phyloP scores from a whole-genome alignment of 2,888 invertebrate species.

The Lepidochitona cinerea region DNA sequence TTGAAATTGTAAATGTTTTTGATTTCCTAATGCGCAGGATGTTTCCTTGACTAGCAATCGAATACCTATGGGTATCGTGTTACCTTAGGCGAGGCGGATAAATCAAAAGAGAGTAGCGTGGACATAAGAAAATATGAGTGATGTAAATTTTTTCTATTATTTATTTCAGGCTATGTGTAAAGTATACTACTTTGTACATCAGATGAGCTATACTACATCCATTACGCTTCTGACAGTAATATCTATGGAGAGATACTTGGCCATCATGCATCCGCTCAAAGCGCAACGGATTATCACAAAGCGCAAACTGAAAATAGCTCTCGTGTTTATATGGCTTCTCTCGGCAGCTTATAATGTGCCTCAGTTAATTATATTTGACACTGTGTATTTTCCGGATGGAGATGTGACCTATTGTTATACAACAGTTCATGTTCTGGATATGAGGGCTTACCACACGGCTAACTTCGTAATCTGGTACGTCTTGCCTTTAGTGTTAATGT shows the following conservation, averaged over 20 bases:
- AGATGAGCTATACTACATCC: slow-evolving; percentile 90
- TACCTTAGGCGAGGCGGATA: no score
- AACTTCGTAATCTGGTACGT: slow-evolving; percentile 88
- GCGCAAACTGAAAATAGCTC: slow-evolving; percentile 80
- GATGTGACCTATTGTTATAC: slow-evolving; percentile 21
- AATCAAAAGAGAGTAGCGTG: no score
- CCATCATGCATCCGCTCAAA: slow-evolving; percentile 81
- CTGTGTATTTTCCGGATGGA: slow-evolving; percentile 75
- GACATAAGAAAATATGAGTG: no score
- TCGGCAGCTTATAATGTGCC: slow-evolving; percentile 88
- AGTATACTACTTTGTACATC: slow-evolving; percentile 91
- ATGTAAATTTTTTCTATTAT: slow-evolving; percentile 9
- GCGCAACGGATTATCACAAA: slow-evolving; percentile 87
- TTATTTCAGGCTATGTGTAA: slow-evolving; percentile 78
- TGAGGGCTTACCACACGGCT: slow-evolving; percentile 80
- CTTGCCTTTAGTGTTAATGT: slow-evolving; percentile 84
- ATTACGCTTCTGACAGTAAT: slow-evolving; percentile 88
- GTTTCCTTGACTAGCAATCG: no score
- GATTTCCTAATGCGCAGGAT: no score
- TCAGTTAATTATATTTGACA: slow-evolving; percentile 86
- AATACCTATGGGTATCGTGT: no score
- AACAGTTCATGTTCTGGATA: slow-evolving; percentile 19
- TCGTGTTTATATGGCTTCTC: slow-evolving; percentile 85
- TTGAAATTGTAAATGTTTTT: no score
- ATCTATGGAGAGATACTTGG: slow-evolving; percentile 63